phyloP scores from a whole-genome alignment of 2,888 invertebrate species.

The Amaurobius ferox region DNA sequence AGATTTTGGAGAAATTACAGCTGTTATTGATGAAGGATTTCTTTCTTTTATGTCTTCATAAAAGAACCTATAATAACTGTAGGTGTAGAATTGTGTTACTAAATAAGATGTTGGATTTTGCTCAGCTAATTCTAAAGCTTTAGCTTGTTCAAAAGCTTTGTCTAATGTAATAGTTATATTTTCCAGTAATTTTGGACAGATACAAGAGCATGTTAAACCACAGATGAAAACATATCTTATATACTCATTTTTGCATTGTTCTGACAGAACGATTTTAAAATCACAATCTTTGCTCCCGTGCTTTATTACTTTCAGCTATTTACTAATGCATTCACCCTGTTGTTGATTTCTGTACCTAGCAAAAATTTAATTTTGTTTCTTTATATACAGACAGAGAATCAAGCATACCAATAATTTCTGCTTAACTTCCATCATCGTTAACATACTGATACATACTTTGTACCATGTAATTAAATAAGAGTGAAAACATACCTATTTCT shows the following conservation, averaged over 20 bases:
- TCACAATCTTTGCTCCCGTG: slow-evolving; percentile 5
- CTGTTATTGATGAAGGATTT: too few species aligned
- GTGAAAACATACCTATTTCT: too few species aligned
- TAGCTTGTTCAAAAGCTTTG: slow-evolving; percentile 6
- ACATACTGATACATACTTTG: too few species aligned
- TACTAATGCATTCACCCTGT: background rate
- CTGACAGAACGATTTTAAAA: background rate
- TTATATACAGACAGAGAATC: too few species aligned
- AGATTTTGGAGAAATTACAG: too few species aligned
- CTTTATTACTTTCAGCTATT: slow-evolving; percentile 1
- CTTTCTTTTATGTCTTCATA: too few species aligned
- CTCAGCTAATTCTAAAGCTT: background rate
- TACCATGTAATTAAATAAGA: too few species aligned
- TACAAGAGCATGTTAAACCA: background rate
- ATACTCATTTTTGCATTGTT: background rate
- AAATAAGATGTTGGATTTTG: background rate
- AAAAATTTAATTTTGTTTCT: too few species aligned
- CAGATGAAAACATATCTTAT: background rate
- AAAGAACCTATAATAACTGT: too few species aligned
- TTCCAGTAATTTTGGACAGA: background rate
- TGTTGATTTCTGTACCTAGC: background rate
- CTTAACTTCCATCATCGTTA: too few species aligned
- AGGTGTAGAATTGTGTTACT: too few species aligned
- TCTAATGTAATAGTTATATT: background rate
- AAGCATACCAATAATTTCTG: too few species aligned